Conservation (phyloP, 2,797 vertebrate genomes). For the Heliangelus exortis region DNA sequence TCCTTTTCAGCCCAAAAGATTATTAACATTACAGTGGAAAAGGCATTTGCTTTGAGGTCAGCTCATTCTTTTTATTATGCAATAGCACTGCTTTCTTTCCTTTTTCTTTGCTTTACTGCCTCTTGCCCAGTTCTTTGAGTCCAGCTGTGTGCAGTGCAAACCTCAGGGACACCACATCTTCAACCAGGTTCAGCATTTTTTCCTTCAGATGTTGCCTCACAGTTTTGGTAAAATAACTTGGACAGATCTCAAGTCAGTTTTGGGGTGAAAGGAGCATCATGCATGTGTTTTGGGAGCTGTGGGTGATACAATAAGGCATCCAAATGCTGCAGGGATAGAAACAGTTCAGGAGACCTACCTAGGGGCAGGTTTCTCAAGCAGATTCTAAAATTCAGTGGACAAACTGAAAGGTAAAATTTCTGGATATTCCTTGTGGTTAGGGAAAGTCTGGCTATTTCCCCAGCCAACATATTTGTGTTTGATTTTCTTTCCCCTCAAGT, state of each 20-base stretch:
- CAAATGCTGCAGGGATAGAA: neutral
- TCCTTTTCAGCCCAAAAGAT: neutral
- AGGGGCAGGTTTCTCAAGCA: neutral
- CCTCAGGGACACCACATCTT: neutral
- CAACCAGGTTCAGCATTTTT: neutral
- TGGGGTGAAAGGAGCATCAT: neutral
- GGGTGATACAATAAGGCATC: neutral
- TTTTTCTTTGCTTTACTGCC: neutral
- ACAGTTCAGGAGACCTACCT: neutral
- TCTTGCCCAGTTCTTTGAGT: neutral
- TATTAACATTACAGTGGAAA: neutral
- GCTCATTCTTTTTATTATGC: neutral
- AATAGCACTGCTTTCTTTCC: neutral
- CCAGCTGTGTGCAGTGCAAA: neutral
- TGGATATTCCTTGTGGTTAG: neutral
- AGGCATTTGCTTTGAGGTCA: neutral
- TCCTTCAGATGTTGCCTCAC: neutral
- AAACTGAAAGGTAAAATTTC: neutral
- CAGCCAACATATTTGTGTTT: neutral
- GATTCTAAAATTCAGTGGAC: neutral
- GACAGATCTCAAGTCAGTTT: neutral
- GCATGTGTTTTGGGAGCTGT: fast-evolving
- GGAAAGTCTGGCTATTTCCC: neutral
- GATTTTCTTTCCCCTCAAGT: neutral
- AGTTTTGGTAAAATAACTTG: neutral